Evolutionary conservation across 2,797 vertebrate genomes (phyloP).

Genomic region (Okamejei kenojei): DNA sequence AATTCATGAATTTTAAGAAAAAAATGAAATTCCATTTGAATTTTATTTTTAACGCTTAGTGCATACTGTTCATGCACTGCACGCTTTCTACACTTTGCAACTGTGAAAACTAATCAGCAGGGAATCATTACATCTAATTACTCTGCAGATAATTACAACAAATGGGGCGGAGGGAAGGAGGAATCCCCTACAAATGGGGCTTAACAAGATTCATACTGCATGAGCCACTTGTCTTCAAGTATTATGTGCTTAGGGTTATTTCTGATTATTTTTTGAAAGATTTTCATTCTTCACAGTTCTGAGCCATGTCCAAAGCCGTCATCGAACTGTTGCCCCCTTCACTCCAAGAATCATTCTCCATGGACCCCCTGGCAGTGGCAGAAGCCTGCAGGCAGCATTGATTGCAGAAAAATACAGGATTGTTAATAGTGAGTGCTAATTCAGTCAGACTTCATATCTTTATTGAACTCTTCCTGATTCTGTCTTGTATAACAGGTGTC

Average conservation of each 20-base stretch:
- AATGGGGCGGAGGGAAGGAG: constrained; percentile 46
- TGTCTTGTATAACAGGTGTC: constrained; percentile 5
- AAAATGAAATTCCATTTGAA: background rate
- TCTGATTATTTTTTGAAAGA: background rate
- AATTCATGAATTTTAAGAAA: background rate
- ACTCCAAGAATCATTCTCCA: constrained; percentile 74
- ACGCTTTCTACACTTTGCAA: background rate
- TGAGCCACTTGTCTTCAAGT: background rate
- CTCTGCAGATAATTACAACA: constrained; percentile 74
- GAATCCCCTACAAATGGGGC: background rate
- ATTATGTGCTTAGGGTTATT: background rate
- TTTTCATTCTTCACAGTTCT: constrained; percentile 55
- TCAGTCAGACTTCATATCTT: constrained; percentile 14
- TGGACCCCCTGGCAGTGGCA: constrained; percentile 77
- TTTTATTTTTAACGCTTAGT: background rate
- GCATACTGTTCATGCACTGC: background rate
- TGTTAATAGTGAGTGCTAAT: constrained; percentile 69
- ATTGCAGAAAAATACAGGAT: constrained; percentile 74
- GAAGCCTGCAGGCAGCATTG: constrained; percentile 72
- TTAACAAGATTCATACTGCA: constrained; percentile 27
- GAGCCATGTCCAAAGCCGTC: constrained; percentile 58
- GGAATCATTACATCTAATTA: constrained; percentile 89
- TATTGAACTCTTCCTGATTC: background rate
- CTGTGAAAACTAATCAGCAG: constrained; percentile 41
- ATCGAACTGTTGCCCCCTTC: constrained; percentile 60